Conservation (phyloP, 2,113 vertebrate species). For the Hippotragus niger region DNA sequence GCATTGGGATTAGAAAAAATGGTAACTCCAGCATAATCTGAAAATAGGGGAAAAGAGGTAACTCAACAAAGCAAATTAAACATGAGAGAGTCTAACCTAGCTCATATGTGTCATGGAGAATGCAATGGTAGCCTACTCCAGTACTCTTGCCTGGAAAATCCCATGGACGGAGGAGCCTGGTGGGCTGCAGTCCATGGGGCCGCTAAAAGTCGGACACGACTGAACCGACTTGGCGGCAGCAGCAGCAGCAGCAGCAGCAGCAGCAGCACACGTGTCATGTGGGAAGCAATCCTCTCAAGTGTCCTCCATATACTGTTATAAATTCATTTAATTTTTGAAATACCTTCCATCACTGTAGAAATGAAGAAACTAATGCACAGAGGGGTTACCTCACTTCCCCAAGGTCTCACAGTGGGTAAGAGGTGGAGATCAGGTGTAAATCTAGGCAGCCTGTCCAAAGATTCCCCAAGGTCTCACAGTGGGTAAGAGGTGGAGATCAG, state of each 20-base stretch:
- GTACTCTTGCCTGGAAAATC: too few species aligned
- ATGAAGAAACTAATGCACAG: not conserved
- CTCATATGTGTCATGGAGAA: not conserved
- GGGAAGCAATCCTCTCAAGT: not conserved
- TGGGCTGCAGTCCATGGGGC: too few species aligned
- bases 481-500: too few species aligned
- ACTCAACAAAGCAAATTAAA: not conserved
- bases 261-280: not conserved
- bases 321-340: not conserved
- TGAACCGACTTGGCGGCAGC: too few species aligned
- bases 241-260: too few species aligned
- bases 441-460: not conserved
- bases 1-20: not conserved
- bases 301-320: not conserved
- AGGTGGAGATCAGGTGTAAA: too few species aligned
- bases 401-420: not conserved
- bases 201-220: fast-evolving
- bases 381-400: not conserved
- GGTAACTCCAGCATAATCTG: not conserved
- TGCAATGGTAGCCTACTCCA: too few species aligned
- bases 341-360: not conserved
- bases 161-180: too few species aligned
- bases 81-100: not conserved
- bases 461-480: not conserved
- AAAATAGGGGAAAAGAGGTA: not conserved